Evolutionary conservation across 1,140 invertebrate species (phyloP), one percentile per base, ranked within the genome.

Genomic region (Scylla paramamosain): DNA sequence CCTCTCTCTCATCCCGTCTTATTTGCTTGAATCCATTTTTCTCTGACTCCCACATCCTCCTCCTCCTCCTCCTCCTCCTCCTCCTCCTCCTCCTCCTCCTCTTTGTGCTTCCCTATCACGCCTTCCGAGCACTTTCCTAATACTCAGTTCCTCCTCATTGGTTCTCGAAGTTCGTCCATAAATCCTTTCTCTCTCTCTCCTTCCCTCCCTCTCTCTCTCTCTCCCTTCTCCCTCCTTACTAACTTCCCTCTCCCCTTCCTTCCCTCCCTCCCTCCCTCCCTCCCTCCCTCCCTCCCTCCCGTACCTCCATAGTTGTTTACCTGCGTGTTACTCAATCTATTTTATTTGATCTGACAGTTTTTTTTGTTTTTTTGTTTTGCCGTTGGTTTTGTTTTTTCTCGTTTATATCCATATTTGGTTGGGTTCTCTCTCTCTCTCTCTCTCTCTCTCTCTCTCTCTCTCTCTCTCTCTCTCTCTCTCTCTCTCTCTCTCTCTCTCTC

Each of bases 141-240:
- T 39, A 28, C 84, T 39, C 84, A 87, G 29, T 46, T 46, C 31
- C 84, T 87, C 84, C 84, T 87, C 84, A 32, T 25, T 87, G 84
- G 67, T 77, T 77, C 67, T 77, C 67, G 20, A 77, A 77, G 67
- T 25, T 77, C 67, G 67, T n/a, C 67, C 16, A 77, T 77, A 77
- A 77, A 77, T 77, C 67, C 67, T 25, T 77, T 59, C 52, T 59
- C 52, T 20, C 20, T 59, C 52, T 59, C 52, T 59, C 10, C 10
- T 8, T 59, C 52, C 10, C 52, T 59, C 52, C 10, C 52, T 59
- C 52, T 59, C 52, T 59, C 52, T 14, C 52, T 59, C 52, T 59
- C 52, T 59, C 52, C 10, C 52, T 14, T 48, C 46, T 48, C 14
- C 46, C 14, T 14, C 14, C 14, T 48, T 14, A 7, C 46, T 48